A percentile compares a stretch with the other conserved stretches of the same genome.
Evolutionary conservation across 2,797 vertebrate species (phyloP).

Genomic region (Anomalospiza imberbis): DNA sequence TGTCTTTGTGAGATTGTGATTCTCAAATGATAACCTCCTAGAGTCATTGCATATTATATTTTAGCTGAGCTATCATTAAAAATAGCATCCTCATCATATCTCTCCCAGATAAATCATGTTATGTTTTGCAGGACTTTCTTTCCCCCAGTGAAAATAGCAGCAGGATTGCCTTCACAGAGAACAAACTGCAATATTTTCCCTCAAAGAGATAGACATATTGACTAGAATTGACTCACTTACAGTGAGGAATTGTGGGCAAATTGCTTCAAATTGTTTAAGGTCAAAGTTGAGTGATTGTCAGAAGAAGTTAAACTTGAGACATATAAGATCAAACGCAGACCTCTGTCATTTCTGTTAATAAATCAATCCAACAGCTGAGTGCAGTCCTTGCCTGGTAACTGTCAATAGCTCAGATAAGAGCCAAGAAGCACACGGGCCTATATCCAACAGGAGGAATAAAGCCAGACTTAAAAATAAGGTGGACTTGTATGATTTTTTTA

Average conservation of each 20-base stretch:
- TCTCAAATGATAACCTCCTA: slow-evolving; percentile 21
- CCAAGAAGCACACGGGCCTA: not conserved
- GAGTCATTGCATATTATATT: slow-evolving; percentile 30
- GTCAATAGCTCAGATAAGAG: not conserved
- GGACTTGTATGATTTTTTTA: not conserved
- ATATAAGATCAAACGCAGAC: not conserved
- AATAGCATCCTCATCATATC: not conserved
- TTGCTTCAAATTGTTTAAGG: not conserved
- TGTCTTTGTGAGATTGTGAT: slow-evolving; percentile 18
- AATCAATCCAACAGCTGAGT: not conserved
- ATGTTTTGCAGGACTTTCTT: not conserved
- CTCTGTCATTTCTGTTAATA: not conserved
- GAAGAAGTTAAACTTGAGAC: not conserved
- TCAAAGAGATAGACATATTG: not conserved
- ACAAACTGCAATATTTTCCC: not conserved
- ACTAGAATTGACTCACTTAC: not conserved
- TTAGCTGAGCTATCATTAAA: slow-evolving; percentile 53
- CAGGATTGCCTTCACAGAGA: not conserved
- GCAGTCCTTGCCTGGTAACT: not conserved
- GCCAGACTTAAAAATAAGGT: not conserved
- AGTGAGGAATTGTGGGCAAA: not conserved
- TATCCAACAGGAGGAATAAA: not conserved
- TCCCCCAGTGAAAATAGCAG: not conserved
- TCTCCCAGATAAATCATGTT: not conserved
- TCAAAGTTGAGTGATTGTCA: not conserved